Base-by-base conservation (phyloP, 1,140 invertebrate genomes). In the Ceratitis capitata region DNA sequence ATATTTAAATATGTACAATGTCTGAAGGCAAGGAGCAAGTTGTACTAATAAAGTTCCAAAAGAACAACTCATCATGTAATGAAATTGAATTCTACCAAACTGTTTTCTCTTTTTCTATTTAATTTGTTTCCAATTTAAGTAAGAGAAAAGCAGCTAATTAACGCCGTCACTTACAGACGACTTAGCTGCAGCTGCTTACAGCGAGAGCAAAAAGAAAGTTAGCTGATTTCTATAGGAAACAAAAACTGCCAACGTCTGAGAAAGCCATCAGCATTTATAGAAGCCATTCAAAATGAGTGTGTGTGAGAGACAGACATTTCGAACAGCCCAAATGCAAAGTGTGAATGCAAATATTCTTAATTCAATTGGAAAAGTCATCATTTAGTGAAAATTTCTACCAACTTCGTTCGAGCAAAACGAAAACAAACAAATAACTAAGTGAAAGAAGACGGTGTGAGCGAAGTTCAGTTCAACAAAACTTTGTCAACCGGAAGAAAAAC, bases 281-380 rank as follows among this genome's bases (percentile, higher is more conserved):
- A n/a, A 78, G 16, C 16, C 5, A n/a, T n/a, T n/a, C n/a, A n/a
- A 78, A 1, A 39, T 7, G 69, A 78, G n/a, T 23, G 29, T 3
- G 29, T 14, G 26, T 12, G 58, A 14, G 3, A 14, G 14, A 32
- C 26, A 69, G 14, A 19, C 26, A 61, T 26, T 61, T 32, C 14
- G 9, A 53, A 53, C 61, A 35, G 32, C 26, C n/a, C n/a, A 12
- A 69, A 23, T 16, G 32, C 61, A 32, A 78, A 78, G 69, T 78
- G 69, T 78, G 39, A 78, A 78, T 78, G 69, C 6, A 78, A 78
- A 45, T 78, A 7, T n/a, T n/a, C n/a, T 78, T 78, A 78, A 78
- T 78, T 78, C 69, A 78, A 78, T 78, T 78, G 69, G 69, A 78
- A 78, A 78, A 78, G 69, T 78, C 69, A 78, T 78, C 69, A 45